Conservation (phyloP, 1,140 invertebrate genomes). For the Asobara japonica region DNA sequence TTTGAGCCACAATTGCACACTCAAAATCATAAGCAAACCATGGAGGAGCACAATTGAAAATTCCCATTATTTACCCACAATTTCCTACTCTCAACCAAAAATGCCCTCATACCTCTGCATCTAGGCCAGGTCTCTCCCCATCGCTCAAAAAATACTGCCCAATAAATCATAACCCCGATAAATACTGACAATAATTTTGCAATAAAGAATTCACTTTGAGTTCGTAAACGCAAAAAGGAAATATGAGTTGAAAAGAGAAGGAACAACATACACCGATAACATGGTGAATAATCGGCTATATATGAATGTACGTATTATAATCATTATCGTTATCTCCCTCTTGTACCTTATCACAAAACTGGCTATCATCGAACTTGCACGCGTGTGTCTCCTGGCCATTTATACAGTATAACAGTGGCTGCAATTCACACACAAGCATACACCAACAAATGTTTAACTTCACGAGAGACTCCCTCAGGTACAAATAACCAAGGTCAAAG, state of each 20-base stretch:
- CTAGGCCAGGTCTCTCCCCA: too few relatives aligned
- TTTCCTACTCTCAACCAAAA: too few relatives aligned
- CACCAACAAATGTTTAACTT: too few relatives aligned
- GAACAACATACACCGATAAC: background rate
- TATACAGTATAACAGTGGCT: background rate
- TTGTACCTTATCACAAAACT: slow-evolving; percentile 3
- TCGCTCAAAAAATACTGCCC: too few relatives aligned
- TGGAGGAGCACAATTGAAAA: too few relatives aligned
- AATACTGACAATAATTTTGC: too few relatives aligned
- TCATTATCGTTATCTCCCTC: slow-evolving; percentile 49
- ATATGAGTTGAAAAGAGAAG: background rate
- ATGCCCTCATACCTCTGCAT: too few relatives aligned
- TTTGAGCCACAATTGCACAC: too few relatives aligned
- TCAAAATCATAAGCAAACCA: too few relatives aligned
- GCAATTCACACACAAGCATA: background rate
- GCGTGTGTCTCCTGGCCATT: background rate
- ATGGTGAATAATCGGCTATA: background rate
- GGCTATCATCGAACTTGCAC: background rate
- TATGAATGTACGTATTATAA: slow-evolving; percentile 30
- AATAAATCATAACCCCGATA: too few relatives aligned
- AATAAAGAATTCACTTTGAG: background rate
- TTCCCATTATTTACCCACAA: too few relatives aligned
- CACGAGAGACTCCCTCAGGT: background rate
- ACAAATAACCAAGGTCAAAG: slow-evolving; percentile 15
- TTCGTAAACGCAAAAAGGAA: background rate